A percentile compares a stretch with the other conserved stretches of the same genome.
Evolutionary conservation across 2,797 vertebrate genomes (phyloP).

Genomic region (Morus bassanus): DNA sequence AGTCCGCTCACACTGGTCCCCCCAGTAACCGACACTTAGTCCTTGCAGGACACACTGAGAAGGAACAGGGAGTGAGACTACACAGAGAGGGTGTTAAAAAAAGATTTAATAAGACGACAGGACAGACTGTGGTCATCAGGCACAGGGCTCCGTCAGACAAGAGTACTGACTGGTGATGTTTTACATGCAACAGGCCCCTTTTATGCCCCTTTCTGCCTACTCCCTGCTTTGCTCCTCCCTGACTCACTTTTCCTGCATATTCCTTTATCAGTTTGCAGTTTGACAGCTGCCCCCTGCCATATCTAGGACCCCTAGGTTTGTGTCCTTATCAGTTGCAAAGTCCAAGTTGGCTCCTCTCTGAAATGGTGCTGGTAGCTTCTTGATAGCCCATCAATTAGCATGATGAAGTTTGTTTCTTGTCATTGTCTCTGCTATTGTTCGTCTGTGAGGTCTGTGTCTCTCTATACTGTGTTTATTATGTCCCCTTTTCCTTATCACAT

Average conservation of each 20-base stretch:
- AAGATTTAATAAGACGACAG: background rate
- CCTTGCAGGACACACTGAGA: background rate
- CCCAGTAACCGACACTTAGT: background rate
- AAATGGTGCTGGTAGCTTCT: background rate
- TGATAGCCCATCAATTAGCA: background rate
- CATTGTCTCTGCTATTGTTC: background rate
- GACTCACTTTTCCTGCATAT: background rate
- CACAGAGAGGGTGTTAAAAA: background rate
- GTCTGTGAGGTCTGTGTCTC: background rate
- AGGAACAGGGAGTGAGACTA: background rate
- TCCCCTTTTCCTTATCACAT: background rate
- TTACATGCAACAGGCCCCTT: background rate
- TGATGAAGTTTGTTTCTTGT: background rate
- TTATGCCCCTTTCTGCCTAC: background rate
- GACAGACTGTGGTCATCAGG: background rate
- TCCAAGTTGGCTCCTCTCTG: background rate
- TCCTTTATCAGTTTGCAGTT: background rate
- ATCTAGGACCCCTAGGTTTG: background rate
- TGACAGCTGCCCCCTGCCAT: background rate
- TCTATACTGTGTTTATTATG: background rate
- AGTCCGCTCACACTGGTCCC: background rate
- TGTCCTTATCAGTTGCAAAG: background rate
- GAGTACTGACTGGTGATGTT: background rate
- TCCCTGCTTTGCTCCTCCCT: background rate
- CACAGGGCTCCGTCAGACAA: background rate